Evolutionary conservation across 2,888 invertebrate genomes (phyloP).

Genomic region (Chydorus sphaericus): DNA sequence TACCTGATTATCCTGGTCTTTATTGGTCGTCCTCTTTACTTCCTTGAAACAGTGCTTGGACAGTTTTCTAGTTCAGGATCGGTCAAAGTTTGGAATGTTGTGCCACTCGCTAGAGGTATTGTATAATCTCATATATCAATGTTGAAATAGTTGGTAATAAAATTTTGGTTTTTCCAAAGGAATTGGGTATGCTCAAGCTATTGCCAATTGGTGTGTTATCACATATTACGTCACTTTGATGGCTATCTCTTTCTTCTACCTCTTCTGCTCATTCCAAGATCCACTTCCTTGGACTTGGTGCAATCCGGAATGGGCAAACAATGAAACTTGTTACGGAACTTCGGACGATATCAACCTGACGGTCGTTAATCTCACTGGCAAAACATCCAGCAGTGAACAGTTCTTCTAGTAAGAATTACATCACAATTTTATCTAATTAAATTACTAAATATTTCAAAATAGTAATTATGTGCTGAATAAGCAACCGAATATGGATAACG

Average conservation of each 20-base stretch:
- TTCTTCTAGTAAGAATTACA: slow-evolving; percentile 36
- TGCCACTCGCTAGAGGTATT: slow-evolving; percentile 62
- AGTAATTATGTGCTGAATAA: slow-evolving; percentile 26
- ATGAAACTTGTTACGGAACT: slow-evolving; percentile 4
- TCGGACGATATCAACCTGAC: neutral
- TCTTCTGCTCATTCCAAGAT: slow-evolving; percentile 50
- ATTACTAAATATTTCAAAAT: neutral
- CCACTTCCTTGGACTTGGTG: slow-evolving; percentile 60
- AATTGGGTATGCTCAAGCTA: slow-evolving; percentile 34
- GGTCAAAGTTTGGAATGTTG: slow-evolving; percentile 50
- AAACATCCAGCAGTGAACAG: slow-evolving; percentile 31
- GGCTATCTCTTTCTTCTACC: slow-evolving; percentile 55
- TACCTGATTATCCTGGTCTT: slow-evolving; percentile 46
- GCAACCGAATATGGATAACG: slow-evolving; percentile 34
- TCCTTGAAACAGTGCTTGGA: slow-evolving; percentile 64
- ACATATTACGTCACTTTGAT: slow-evolving; percentile 63
- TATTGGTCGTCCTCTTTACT: slow-evolving; percentile 66
- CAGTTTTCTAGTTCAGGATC: slow-evolving; percentile 70
- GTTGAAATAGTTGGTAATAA: neutral
- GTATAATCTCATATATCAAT: neutral
- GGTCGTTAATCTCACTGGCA: neutral
- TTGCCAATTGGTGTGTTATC: slow-evolving; percentile 40
- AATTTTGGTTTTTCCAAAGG: no score
- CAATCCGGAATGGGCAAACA: slow-evolving; percentile 37
- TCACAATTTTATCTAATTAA: neutral